Evolutionary conservation across 2,888 invertebrate species (phyloP), one percentile per base, ranked within the genome.

Genomic region (Drosophila setosimentum): DNA sequence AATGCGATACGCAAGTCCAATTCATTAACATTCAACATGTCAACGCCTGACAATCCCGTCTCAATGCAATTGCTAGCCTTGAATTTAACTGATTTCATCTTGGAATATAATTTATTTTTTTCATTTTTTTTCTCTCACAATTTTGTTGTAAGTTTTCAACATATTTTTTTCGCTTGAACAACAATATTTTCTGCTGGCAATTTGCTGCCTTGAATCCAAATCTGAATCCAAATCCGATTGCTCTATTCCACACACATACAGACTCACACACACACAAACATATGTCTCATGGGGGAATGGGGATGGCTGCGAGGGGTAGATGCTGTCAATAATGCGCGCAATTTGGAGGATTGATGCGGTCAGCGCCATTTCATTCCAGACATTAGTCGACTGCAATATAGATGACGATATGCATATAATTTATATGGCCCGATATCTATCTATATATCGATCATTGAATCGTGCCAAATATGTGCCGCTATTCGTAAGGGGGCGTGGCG

Each of bases 391-490:
- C 48, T 61, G 60, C 32, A 64, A 68, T 51, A 62, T 65, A 45
- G 21, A 58, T 51, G 55, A 29, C 45, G 33, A 70, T 80, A 69
- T 82, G 85, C 82, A 85, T 76, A 85, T 85, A 80, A 87, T 82
- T 86, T 67, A 11, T 75, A 11, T 66, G 65, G 61, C 61, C 58
- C 64, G 67, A 83, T 68, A 80, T 77, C 53, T 51, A 63, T 64
- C 55, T 65, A 65, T 65, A 67, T 77, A 77, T 80, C 66, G 65
- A 84, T 84, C 68, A 72, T 11, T 48, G 62, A 61, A 73, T 81
- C 68, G 76, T 85, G 83, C 82, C 80, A 85, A 83, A 83, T 83
- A 83, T 87, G 77, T 87, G 88, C 88, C 86, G 87, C 51, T 45
- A 80, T 77, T 79, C 62, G 53, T 10, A 16, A 50, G 21, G 24